Evolutionary conservation across 1,140 invertebrate species (phyloP), one percentile per base, ranked within the genome.

Genomic region (Tetraneura akinire): DNA sequence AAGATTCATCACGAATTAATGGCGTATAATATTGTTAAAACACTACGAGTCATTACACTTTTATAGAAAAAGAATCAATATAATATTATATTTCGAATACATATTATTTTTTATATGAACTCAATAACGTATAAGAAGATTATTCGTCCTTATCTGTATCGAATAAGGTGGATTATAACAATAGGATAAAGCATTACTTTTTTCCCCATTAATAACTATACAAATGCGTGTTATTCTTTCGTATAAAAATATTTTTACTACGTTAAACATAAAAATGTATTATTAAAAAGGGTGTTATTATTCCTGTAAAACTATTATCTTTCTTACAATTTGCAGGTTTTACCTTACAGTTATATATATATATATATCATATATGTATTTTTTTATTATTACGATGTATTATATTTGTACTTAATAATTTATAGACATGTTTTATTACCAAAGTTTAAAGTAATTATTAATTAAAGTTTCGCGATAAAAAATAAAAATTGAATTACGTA

Each of bases 121-220:
- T 23, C 64, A 16, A 26, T n/a, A n/a, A 68, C 42, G 1, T 47
- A 71, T 71, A 71, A 71, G 32, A 37, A 45, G 68, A 45, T 29
- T 26, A 47, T 13, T 45, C 45, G 18, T 49, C 47, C 68, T 18
- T 71, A 68, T 42, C 66, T 37, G 18, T 47, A 47, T 23, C 29
- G 32, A 29, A 71, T 23, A 51, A 71, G 51, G 51, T 45, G 18
- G 68, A 71, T 71, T 29, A 49, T 23, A 51, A 71, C 68, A 71
- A 71, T 71, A 51, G 68, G 47, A 51, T 71, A 9, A 26, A 45
- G 45, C 49, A n/a, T 26, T 49, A 26, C 6, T 14, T 47, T n/a
- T 64, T 70, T 71, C 51, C 29, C 29, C 26, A 71, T 23, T 47
- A 45, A n/a, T n/a, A n/a, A n/a, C n/a, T n/a, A n/a, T n/a, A n/a